Conservation (phyloP, 2,888 invertebrate genomes). For the Caenorhabditis sp. region DNA sequence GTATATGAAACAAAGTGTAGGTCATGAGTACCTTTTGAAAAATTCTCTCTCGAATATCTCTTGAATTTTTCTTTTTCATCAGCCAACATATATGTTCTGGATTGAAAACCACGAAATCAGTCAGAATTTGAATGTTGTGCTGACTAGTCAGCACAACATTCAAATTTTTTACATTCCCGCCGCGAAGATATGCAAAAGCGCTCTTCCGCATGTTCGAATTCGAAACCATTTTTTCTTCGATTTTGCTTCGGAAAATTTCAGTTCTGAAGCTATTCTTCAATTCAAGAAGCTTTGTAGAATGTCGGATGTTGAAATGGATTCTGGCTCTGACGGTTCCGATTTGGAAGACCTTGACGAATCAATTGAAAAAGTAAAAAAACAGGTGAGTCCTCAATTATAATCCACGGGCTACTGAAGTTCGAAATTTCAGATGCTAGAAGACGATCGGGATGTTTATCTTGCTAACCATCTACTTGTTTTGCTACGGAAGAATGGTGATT, state of each 20-base stretch:
- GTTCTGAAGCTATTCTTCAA: too few relatives aligned
- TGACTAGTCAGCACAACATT: too few relatives aligned
- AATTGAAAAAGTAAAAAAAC: slow-evolving; percentile 46
- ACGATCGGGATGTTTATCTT: slow-evolving; percentile 40
- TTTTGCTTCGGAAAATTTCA: not conserved
- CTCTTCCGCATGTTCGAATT: slow-evolving; percentile 31
- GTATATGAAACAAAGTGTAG: too few relatives aligned
- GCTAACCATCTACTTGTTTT: slow-evolving; percentile 53
- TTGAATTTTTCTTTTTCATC: too few relatives aligned
- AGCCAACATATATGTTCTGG: too few relatives aligned
- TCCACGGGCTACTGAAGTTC: too few relatives aligned
- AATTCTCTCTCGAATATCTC: too few relatives aligned
- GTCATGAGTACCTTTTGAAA: too few relatives aligned
- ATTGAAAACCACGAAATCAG: too few relatives aligned
- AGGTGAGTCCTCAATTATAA: slow-evolving; percentile 4
- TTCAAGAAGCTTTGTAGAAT: too few relatives aligned
- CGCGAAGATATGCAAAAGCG: slow-evolving; percentile 28
- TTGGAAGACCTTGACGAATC: slow-evolving; percentile 57
- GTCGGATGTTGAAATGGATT: slow-evolving; percentile 58
- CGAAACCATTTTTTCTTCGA: slow-evolving; percentile 25
- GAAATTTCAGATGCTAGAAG: slow-evolving; percentile 60
- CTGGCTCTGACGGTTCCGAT: slow-evolving; percentile 42
- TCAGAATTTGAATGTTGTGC: too few relatives aligned
- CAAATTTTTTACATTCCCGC: too few relatives aligned
- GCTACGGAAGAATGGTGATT: slow-evolving; percentile 62